Conservation (phyloP, 2,797 vertebrate genomes). For the Chelidonichthys spinosus region DNA sequence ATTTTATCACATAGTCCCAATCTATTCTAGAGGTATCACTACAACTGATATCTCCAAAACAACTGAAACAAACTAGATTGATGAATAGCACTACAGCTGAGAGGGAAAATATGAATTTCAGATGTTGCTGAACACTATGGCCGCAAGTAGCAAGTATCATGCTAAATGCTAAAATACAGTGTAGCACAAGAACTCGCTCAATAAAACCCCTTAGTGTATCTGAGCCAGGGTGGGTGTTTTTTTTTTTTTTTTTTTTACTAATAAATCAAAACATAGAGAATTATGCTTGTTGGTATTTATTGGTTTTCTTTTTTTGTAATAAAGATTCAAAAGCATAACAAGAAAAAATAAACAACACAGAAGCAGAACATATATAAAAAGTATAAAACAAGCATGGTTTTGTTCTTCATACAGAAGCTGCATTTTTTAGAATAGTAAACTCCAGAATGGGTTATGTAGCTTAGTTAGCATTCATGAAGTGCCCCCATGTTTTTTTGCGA, state of each 20-base stretch:
- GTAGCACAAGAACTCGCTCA: neutral
- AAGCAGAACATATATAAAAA: too few relatives aligned
- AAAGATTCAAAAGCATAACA: too few relatives aligned
- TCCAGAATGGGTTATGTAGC: too few relatives aligned
- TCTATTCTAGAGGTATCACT: too few relatives aligned
- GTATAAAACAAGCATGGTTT: too few relatives aligned
- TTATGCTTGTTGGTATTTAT: neutral
- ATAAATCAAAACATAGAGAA: neutral
- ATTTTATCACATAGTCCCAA: too few relatives aligned
- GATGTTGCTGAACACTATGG: neutral
- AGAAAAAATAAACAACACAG: too few relatives aligned
- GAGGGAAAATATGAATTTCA: too few relatives aligned
- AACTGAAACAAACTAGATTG: neutral
- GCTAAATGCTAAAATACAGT: neutral
- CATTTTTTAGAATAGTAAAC: too few relatives aligned
- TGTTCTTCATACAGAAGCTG: too few relatives aligned
- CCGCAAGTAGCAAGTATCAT: neutral
- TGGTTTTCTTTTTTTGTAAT: neutral
- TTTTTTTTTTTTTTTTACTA: neutral
- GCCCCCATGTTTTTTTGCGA: too few relatives aligned
- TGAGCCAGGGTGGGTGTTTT: neutral
- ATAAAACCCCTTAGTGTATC: neutral
- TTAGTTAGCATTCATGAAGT: neutral
- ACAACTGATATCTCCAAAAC: too few relatives aligned
- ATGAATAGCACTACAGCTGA: neutral